phyloP scores from a whole-genome alignment of 2,888 invertebrate species.

The Melieria crassipennis region DNA sequence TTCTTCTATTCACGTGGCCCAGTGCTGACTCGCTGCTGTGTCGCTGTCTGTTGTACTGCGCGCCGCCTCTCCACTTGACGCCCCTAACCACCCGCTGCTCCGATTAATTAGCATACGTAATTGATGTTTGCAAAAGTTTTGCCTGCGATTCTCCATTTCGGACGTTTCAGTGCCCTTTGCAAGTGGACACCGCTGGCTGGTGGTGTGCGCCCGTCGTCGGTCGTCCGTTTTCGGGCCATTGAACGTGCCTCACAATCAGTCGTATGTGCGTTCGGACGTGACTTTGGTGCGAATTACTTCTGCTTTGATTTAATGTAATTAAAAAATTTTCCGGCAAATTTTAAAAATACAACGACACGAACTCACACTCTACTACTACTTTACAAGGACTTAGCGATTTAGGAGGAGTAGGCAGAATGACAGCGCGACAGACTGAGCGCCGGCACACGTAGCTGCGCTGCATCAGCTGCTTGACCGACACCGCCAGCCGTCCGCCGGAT shows the following conservation, averaged over 20 bases:
- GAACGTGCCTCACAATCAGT: constrained; percentile 46
- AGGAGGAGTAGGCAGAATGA: neutral
- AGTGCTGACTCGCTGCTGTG: neutral
- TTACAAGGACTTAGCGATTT: neutral
- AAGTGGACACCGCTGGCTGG: neutral
- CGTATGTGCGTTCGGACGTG: constrained; percentile 49
- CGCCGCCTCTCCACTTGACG: neutral
- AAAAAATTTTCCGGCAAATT: constrained; percentile 46
- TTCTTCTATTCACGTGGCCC: neutral
- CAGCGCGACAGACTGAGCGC: neutral
- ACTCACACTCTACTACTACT: neutral
- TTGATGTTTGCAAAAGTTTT: constrained; percentile 62
- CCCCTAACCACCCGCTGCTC: constrained; percentile 46
- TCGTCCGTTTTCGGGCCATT: constrained; percentile 27
- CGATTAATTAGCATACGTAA: constrained; percentile 64
- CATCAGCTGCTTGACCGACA: too few relatives aligned
- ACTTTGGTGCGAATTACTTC: constrained; percentile 58
- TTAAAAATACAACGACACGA: constrained; percentile 26
- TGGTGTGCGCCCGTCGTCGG: constrained; percentile 23
- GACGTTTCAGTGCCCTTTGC: constrained; percentile 42
- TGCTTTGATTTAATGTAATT: constrained; percentile 62
- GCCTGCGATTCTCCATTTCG: constrained; percentile 48
- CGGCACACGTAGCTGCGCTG: neutral
- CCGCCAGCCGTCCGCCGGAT: too few relatives aligned
- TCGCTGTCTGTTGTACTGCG: neutral